A percentile compares a stretch with the other conserved stretches of the same genome.
Conservation (phyloP, 2,888 invertebrate species). For the Rhogogaster chlorosoma region DNA sequence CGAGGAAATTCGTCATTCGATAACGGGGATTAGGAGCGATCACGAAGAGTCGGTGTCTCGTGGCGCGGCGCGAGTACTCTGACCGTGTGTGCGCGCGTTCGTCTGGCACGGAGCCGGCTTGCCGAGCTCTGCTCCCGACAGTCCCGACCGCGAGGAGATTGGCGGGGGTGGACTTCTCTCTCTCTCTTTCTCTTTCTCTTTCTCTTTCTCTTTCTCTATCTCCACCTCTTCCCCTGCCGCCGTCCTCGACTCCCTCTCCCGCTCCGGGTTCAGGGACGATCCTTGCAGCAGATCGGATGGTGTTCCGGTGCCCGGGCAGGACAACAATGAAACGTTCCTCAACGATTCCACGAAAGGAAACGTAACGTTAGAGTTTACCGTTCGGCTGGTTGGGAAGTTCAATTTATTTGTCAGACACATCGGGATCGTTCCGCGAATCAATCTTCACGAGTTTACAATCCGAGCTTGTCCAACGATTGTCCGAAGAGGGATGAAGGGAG, state of each 20-base stretch:
- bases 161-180: slow-evolving; percentile 51
- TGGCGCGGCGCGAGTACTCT: slow-evolving; percentile 44
- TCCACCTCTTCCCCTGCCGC: slow-evolving; percentile 53
- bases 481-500: not conserved
- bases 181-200: slow-evolving; percentile 43
- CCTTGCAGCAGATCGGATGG: slow-evolving; percentile 57
- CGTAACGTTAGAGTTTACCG: not conserved
- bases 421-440: not conserved
- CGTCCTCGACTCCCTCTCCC: slow-evolving; percentile 57
- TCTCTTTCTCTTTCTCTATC: slow-evolving; percentile 46
- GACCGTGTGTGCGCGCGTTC: slow-evolving; percentile 50
- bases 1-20: not conserved
- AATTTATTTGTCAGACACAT: not conserved
- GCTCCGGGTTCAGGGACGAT: slow-evolving; percentile 71
- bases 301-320: slow-evolving; percentile 41
- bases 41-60: slow-evolving; percentile 26
- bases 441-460: not conserved
- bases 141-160: slow-evolving; percentile 38
- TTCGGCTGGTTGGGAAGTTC: no score
- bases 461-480: not conserved
- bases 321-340: slow-evolving; percentile 23
- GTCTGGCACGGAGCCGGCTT: slow-evolving; percentile 46
- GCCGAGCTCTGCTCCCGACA: slow-evolving; percentile 38
- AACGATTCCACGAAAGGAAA: slow-evolving; percentile 7
- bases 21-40: not conserved